A percentile compares a stretch with the other conserved stretches of the same genome.
These are phyloP conservation scores for Macaria liturata DNA, from an alignment of 2,888 invertebrate genomes.

Conservation along the genomic window DNA sequence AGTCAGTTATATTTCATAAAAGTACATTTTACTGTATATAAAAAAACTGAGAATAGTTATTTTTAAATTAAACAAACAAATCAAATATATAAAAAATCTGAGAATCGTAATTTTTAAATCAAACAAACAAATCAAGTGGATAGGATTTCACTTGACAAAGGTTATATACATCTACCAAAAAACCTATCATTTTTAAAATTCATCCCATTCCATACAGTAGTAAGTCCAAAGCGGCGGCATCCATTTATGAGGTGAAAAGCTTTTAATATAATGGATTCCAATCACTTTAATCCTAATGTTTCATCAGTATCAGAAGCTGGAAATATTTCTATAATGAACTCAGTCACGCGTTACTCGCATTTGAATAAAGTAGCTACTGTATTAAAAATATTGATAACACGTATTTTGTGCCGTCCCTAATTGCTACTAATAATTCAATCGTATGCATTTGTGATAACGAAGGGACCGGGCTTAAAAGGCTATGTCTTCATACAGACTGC, in stretches of 20 bases:
- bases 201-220: neutral
- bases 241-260: conserved; percentile 27
- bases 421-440: conserved; percentile 77
- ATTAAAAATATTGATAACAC: conserved; percentile 80
- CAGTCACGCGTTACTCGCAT: conserved; percentile 76
- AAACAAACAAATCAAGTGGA: too few relatives aligned
- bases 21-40: too few relatives aligned
- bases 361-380: conserved; percentile 79
- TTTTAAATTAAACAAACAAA: too few relatives aligned
- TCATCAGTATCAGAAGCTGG: conserved; percentile 58
- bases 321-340: conserved; percentile 70
- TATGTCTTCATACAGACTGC: conserved; percentile 68
- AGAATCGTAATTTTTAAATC: too few relatives aligned
- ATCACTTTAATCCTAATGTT: conserved; percentile 35
- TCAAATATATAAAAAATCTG: too few relatives aligned
- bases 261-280: conserved; percentile 34
- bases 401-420: conserved; percentile 74
- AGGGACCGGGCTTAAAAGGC: conserved; percentile 60
- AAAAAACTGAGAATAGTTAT: too few relatives aligned
- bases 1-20: too few relatives aligned
- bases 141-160: too few relatives aligned
- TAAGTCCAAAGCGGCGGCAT: conserved; percentile 4
- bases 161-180: too few relatives aligned
- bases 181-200: too few relatives aligned
- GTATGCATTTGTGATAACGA: conserved; percentile 69